phyloP scores from a whole-genome alignment of 2,113 vertebrate species.

The Phyllopteryx taeniolatus region DNA sequence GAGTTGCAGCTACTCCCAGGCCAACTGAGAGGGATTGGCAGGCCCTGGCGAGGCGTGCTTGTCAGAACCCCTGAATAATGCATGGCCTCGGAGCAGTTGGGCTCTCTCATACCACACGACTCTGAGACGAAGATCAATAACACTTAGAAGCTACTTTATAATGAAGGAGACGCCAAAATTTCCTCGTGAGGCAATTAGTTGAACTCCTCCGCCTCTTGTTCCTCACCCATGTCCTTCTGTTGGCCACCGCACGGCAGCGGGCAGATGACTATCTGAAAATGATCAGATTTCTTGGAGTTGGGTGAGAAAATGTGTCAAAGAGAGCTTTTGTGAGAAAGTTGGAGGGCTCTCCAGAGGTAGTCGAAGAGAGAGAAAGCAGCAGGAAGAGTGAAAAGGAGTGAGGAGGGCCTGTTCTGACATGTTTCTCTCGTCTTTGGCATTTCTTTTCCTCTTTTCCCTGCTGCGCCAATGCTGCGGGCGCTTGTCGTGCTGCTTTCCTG shows the following conservation, averaged over 20 bases:
- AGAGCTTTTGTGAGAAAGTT: constrained; percentile 21
- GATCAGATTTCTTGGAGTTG: constrained; percentile 37
- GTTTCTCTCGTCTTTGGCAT: constrained; percentile 21
- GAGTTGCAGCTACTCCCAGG: constrained; percentile 57
- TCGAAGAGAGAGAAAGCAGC: not conserved
- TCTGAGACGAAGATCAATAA: constrained; percentile 82
- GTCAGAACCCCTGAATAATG: constrained; percentile 79
- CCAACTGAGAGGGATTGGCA: constrained; percentile 68
- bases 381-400: not conserved
- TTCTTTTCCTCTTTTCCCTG: constrained; percentile 14
- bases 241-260: not conserved
- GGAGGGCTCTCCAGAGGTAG: constrained; percentile 18
- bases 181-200: constrained; percentile 77
- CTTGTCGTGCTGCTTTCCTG: constrained; percentile 9
- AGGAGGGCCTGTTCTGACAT: not conserved
- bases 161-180: constrained; percentile 76
- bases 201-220: constrained; percentile 45
- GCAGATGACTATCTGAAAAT: not conserved
- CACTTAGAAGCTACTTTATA: constrained; percentile 82
- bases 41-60: constrained; percentile 60
- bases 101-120: constrained; percentile 76
- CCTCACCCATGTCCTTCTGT: constrained; percentile 33
- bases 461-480: constrained; percentile 5
- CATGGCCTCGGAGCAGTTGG: constrained; percentile 74
- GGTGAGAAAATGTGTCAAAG: constrained; percentile 48